Evolutionary conservation across 2,797 vertebrate genomes (phyloP).

Genomic region (Sarcophilus harrisii): DNA sequence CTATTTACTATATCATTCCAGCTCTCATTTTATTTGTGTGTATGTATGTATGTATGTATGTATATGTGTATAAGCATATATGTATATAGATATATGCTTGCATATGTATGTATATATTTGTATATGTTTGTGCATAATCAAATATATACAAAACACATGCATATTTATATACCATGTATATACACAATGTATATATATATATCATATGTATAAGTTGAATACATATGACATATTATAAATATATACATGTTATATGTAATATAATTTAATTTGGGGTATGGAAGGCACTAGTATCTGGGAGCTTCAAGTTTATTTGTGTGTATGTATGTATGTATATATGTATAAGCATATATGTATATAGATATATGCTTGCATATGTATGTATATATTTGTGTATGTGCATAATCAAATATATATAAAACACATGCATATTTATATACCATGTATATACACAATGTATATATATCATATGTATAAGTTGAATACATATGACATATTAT

Average conservation of each 20-base stretch:
- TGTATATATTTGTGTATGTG: too few relatives aligned
- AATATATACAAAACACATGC: too few relatives aligned
- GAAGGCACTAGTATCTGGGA: background rate
- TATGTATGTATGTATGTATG: too few relatives aligned
- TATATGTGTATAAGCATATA: background rate
- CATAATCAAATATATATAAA: too few relatives aligned
- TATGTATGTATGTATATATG: too few relatives aligned
- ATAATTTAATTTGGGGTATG: background rate
- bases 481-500: background rate
- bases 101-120: accelerated
- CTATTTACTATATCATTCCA: background rate
- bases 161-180: background rate
- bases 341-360: too few relatives aligned
- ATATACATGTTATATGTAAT: background rate
- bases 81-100: accelerated
- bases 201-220: too few relatives aligned
- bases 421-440: background rate
- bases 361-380: too few relatives aligned
- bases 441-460: background rate
- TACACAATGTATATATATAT: too few relatives aligned
- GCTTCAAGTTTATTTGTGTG: too few relatives aligned
- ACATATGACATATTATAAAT: background rate
- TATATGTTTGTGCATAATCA: background rate
- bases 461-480: too few relatives aligned
- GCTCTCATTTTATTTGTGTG: background rate